A percentile compares a stretch with the other conserved stretches of the same genome.
These are phyloP conservation scores for Coelogynopora nodosa DNA, from an alignment of 2,888 invertebrate genomes.

Conservation along the genomic window DNA sequence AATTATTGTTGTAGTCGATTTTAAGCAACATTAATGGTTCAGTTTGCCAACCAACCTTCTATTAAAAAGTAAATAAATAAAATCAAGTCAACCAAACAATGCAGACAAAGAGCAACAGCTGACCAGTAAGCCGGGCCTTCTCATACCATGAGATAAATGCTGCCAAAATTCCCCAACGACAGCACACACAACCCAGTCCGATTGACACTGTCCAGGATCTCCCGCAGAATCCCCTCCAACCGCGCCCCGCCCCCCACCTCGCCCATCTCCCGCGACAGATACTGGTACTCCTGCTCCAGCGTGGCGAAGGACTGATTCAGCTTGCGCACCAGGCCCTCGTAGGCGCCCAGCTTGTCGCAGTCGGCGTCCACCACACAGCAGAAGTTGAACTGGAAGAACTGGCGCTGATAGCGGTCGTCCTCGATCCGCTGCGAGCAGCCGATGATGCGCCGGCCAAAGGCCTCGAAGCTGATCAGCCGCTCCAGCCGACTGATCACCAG, in stretches of 20 bases:
- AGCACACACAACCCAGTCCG: background rate
- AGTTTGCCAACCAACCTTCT: too few relatives aligned
- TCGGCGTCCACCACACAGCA: slow-evolving; percentile 15
- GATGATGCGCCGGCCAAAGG: slow-evolving; percentile 78
- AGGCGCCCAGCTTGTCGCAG: slow-evolving; percentile 14
- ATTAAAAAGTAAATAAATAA: too few relatives aligned
- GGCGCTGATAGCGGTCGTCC: slow-evolving; percentile 73
- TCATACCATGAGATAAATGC: slow-evolving; percentile 20
- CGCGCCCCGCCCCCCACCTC: background rate
- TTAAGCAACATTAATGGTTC: too few relatives aligned
- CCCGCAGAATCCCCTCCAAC: background rate
- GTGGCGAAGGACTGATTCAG: background rate
- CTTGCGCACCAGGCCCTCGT: slow-evolving; percentile 25
- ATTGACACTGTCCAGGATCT: background rate
- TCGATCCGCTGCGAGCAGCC: slow-evolving; percentile 87
- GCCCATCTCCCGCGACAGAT: background rate
- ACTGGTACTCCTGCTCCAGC: background rate
- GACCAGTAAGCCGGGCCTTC: too few relatives aligned
- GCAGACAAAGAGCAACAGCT: too few relatives aligned
- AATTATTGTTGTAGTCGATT: too few relatives aligned
- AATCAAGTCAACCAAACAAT: too few relatives aligned
- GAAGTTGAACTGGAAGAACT: slow-evolving; percentile 89
- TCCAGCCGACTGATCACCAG: slow-evolving; percentile 92
- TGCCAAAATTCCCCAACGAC: background rate
- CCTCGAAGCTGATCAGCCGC: slow-evolving; percentile 81